Conservation (phyloP, 2,888 invertebrate species). For the Callimorpha dominula region DNA sequence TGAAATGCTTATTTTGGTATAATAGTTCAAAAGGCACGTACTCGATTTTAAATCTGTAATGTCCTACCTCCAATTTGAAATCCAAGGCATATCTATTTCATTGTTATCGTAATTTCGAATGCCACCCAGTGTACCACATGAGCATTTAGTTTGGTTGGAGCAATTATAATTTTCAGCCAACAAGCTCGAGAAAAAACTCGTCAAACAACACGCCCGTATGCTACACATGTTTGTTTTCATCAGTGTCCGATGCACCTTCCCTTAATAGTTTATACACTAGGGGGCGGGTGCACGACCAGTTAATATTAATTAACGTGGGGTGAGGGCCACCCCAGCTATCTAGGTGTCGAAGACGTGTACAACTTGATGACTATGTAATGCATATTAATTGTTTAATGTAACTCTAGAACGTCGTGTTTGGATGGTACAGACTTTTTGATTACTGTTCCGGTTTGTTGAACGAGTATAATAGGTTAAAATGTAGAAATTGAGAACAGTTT, state of each 20-base stretch:
- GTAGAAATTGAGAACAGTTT: too few species aligned
- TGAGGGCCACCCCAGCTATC: constrained; percentile 25
- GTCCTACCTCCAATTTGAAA: too few species aligned
- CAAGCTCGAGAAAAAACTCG: constrained; percentile 24
- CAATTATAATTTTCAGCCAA: neutral
- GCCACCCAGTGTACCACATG: too few species aligned
- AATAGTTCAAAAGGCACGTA: too few species aligned
- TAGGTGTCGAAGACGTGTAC: constrained; percentile 64
- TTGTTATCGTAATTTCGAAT: too few species aligned
- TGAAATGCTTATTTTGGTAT: too few species aligned
- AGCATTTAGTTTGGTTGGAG: too few species aligned
- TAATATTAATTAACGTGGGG: constrained; percentile 68
- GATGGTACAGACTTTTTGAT: neutral
- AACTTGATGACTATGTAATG: constrained; percentile 53
- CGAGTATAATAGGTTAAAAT: neutral
- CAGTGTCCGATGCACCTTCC: constrained; percentile 74
- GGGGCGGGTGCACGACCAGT: constrained; percentile 70
- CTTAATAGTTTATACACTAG: constrained; percentile 72
- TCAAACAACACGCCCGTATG: constrained; percentile 51
- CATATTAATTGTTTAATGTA: constrained; percentile 43
- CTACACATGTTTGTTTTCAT: constrained; percentile 75
- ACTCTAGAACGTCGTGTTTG: constrained; percentile 5
- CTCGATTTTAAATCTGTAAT: too few species aligned
- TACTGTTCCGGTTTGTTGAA: neutral
- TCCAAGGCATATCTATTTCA: too few species aligned